Percentiles rank a stretch among this genome's conserved stretches.
Evolutionary conservation across 2,797 vertebrate species (phyloP).

Genomic region (Bradypus variegatus): DNA sequence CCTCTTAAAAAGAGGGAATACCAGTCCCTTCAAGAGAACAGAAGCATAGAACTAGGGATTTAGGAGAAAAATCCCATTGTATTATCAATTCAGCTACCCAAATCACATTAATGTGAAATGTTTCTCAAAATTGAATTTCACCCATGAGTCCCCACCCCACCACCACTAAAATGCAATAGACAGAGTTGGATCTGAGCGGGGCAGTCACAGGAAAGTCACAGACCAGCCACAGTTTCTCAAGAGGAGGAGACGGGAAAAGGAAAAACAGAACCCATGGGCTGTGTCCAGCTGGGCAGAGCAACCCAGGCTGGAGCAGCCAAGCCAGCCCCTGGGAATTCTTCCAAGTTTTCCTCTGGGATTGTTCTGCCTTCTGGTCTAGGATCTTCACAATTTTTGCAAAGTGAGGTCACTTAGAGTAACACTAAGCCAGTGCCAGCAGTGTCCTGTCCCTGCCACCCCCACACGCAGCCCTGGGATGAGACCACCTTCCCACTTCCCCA

Average conservation of each 20-base stretch:
- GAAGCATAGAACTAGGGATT: background rate
- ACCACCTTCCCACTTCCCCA: background rate
- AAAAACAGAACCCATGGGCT: background rate
- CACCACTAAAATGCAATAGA: background rate
- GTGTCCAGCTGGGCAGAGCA: background rate
- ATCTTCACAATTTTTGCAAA: slow-evolving; percentile 17
- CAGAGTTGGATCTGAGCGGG: background rate
- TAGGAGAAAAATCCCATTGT: background rate
- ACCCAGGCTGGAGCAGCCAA: background rate
- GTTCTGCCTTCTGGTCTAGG: background rate
- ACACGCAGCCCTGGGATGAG: background rate
- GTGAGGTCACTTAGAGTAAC: background rate
- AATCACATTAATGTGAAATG: background rate
- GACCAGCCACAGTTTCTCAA: background rate
- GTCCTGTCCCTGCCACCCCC: background rate
- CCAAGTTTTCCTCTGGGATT: background rate
- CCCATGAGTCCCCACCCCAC: background rate
- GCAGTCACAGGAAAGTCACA: background rate
- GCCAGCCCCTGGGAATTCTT: background rate
- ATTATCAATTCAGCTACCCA: background rate
- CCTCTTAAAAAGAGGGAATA: background rate
- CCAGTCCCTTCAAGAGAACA: background rate
- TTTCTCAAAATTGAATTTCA: background rate
- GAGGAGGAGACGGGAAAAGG: background rate
- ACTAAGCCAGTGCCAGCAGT: background rate